Evolutionary conservation across 2,113 vertebrate species (phyloP).

Genomic region (Saguinus midas): DNA sequence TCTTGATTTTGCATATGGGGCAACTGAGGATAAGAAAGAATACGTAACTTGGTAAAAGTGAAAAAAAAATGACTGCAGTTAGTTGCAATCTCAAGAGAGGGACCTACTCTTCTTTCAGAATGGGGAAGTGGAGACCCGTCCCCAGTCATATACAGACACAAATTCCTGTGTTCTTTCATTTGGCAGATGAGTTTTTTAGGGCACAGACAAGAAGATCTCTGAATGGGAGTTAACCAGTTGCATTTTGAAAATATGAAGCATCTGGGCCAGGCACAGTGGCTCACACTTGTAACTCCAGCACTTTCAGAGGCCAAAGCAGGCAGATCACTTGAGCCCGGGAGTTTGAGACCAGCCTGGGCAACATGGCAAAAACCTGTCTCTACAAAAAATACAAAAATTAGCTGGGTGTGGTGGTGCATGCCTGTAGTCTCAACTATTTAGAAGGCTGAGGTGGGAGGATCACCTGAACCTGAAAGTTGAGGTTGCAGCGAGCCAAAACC

Average conservation of each 20-base stretch:
- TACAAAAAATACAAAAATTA: too few species aligned
- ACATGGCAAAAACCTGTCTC: too few species aligned
- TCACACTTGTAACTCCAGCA: too few species aligned
- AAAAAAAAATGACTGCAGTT: neutral
- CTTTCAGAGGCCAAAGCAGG: too few species aligned
- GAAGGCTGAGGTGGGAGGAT: too few species aligned
- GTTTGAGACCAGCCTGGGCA: too few species aligned
- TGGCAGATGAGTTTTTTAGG: neutral
- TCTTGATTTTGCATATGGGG: neutral
- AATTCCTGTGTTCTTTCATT: neutral
- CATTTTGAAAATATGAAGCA: constrained; percentile 31
- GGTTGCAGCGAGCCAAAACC: too few species aligned
- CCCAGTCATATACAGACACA: neutral
- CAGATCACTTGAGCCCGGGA: fast-evolving
- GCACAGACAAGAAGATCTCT: neutral
- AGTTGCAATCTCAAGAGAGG: neutral
- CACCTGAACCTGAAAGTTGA: too few species aligned
- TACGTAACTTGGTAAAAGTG: neutral
- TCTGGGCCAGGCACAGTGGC: neutral
- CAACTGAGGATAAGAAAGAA: neutral
- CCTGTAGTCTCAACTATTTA: too few species aligned
- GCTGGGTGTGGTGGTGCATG: too few species aligned
- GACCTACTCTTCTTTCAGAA: neutral
- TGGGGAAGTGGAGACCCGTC: neutral
- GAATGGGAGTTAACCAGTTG: neutral